These are phyloP conservation scores for Trichonephila clavipes DNA, from an alignment of 1,140 invertebrate genomes.

Conservation along the genomic window DNA sequence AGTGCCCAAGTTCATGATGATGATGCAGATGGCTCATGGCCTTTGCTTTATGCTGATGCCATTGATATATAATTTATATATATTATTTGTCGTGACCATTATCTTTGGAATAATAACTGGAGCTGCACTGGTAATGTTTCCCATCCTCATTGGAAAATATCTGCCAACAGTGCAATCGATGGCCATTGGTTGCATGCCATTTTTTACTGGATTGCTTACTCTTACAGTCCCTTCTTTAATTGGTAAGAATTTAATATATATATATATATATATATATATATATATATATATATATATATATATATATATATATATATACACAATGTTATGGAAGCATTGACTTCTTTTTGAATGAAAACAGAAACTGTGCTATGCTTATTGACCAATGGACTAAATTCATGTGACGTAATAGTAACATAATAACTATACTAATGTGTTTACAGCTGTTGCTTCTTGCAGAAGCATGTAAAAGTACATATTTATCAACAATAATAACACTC, in stretches of 20 bases:
- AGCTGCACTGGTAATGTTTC: constrained; percentile 54
- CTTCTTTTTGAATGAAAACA: no score
- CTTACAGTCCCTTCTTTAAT: constrained; percentile 55
- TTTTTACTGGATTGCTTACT: constrained; percentile 24
- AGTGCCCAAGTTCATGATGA: constrained; percentile 61
- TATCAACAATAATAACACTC: no score
- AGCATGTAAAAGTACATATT: no score
- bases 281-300: no score
- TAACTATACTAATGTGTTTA: no score
- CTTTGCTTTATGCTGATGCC: constrained; percentile 46
- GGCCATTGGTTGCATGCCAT: constrained; percentile 56
- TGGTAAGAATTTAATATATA: constrained; percentile 8
- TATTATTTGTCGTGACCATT: not conserved
- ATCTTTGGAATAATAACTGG: constrained; percentile 48
- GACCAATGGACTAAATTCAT: no score
- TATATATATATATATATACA: no score
- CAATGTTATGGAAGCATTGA: no score
- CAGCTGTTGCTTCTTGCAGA: no score
- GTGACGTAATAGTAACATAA: no score
- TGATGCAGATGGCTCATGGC: constrained; percentile 42
- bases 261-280: no score
- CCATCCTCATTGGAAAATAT: constrained; percentile 52
- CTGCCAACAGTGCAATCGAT: constrained; percentile 57
- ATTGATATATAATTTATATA: constrained; percentile 6
- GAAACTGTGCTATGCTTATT: no score